Evolutionary conservation across 2,888 invertebrate genomes (phyloP).

Genomic region (Chydorus sphaericus): DNA sequence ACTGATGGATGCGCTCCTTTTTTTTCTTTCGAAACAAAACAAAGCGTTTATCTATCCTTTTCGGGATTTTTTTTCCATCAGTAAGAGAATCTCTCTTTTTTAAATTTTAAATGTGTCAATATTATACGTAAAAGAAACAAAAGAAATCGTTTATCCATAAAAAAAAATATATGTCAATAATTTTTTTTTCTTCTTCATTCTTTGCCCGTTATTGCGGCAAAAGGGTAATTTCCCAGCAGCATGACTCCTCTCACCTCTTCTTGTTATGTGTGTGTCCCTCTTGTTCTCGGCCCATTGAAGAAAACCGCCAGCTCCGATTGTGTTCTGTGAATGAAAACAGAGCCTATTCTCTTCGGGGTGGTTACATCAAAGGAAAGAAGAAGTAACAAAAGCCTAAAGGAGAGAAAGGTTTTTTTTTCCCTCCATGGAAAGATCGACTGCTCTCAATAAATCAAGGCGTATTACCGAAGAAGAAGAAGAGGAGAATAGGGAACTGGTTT

Average conservation of each 20-base stretch:
- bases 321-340: too few species aligned
- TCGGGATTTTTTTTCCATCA: too few species aligned
- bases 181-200: not conserved
- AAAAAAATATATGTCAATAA: not conserved
- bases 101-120: too few species aligned
- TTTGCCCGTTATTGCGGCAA: not conserved
- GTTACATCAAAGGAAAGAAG: not conserved
- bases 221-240: constrained; percentile 2
- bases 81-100: too few species aligned
- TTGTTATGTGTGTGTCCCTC: not conserved
- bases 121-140: too few species aligned
- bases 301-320: too few species aligned
- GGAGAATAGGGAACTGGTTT: not conserved
- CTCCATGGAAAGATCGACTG: not conserved
- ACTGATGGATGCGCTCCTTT: too few species aligned
- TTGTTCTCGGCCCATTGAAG: not conserved
- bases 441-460: not conserved
- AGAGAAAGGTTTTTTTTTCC: not conserved
- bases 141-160: too few species aligned
- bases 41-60: too few species aligned
- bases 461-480: not conserved
- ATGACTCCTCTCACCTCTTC: not conserved
- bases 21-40: too few species aligned
- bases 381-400: not conserved
- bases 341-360: not conserved